Percentiles rank a stretch among this genome's conserved stretches.
Conservation (phyloP, 1,140 invertebrate species). For the Zaprionus tsacasi region DNA sequence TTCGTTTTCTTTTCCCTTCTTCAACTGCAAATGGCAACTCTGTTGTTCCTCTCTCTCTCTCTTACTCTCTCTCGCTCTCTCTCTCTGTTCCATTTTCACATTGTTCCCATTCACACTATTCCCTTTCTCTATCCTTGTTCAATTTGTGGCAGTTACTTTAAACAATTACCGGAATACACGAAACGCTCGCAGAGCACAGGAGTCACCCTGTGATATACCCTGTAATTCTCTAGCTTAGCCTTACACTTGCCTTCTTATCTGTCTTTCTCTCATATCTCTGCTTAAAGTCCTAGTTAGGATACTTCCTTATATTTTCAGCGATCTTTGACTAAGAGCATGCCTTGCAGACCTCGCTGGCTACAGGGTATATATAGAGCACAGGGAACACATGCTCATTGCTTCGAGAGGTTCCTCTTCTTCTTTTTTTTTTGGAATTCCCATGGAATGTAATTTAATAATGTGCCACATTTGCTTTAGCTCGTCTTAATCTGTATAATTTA, state of each 20-base stretch:
- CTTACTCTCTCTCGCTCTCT: background rate
- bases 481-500: conserved; percentile 78
- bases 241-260: too few species aligned
- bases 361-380: conserved; percentile 2
- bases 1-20: conserved; percentile 12
- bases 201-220: background rate
- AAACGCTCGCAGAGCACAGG: conserved; percentile 23
- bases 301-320: too few species aligned
- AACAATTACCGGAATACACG: conserved; percentile 71
- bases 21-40: background rate
- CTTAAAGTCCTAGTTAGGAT: too few species aligned
- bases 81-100: background rate
- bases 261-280: too few species aligned
- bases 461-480: conserved; percentile 23
- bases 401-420: background rate
- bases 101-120: conserved; percentile 7
- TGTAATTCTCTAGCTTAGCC: background rate
- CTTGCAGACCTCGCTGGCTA: background rate
- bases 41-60: background rate
- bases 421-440: background rate
- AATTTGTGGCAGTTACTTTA: conserved; percentile 74
- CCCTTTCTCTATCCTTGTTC: conserved; percentile 37
- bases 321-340: too few species aligned
- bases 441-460: conserved; percentile 64
- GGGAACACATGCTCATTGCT: background rate